Conservation (phyloP, 2,888 invertebrate species). For the Lathronympha strigana region DNA sequence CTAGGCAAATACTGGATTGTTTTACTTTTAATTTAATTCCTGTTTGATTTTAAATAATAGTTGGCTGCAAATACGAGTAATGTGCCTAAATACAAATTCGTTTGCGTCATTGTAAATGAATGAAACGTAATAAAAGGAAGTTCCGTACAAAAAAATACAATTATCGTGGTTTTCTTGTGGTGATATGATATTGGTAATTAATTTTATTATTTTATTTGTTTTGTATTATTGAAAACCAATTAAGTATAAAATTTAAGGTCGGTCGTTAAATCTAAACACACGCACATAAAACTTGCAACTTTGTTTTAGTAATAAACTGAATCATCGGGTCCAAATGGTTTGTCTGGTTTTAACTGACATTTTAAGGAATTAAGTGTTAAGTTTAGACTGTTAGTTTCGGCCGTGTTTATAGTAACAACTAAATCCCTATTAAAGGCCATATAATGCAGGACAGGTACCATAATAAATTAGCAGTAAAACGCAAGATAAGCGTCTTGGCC, state of each 20-base stretch:
- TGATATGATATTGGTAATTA: conserved; percentile 2
- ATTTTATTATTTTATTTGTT: not conserved
- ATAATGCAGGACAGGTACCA: conserved; percentile 38
- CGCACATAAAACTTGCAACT: conserved; percentile 25
- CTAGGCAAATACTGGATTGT: conserved; percentile 7
- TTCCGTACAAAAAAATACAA: not conserved
- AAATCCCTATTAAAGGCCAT: conserved; percentile 21
- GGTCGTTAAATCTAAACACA: conserved; percentile 2
- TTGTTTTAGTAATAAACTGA: not conserved
- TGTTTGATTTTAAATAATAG: no score
- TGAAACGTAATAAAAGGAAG: not conserved
- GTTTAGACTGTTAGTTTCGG: no score
- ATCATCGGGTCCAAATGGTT: not conserved
- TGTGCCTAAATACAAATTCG: not conserved
- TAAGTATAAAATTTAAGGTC: not conserved
- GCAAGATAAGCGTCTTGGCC: conserved; percentile 45
- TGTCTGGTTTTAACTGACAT: no score
- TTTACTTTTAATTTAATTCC: no score
- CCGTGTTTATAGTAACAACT: conserved; percentile 8
- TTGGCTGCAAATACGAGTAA: not conserved
- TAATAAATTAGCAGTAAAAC: conserved; percentile 40
- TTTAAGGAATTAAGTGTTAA: not conserved
- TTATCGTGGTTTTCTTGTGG: conserved; percentile 1
- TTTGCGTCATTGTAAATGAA: not conserved
- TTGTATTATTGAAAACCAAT: not conserved